Conservation (phyloP, 2,113 vertebrate genomes). For the Prunella fulvescens region DNA sequence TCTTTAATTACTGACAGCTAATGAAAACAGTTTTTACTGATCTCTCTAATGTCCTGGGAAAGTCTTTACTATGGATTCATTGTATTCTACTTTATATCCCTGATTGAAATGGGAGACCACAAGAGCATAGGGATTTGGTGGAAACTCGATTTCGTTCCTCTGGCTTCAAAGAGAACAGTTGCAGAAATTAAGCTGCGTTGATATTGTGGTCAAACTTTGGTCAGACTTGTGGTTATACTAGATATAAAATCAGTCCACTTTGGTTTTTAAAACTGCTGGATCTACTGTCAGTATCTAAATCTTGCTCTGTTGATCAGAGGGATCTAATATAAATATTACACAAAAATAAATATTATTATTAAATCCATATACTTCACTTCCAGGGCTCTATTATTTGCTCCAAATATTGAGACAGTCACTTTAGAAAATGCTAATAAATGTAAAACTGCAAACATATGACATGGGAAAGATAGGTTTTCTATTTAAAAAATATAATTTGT, state of each 20-base stretch:
- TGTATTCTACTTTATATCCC: conserved; percentile 50
- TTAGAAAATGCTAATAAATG: conserved; percentile 42
- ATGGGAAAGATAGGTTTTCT: not conserved
- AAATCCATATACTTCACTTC: not conserved
- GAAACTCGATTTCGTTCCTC: conserved; percentile 40
- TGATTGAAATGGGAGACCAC: conserved; percentile 59
- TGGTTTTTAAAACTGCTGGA: not conserved
- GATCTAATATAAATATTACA: not conserved
- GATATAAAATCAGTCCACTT: not conserved
- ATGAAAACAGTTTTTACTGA: conserved; percentile 62
- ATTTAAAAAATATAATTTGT: not conserved
- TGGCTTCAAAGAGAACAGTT: conserved; percentile 34
- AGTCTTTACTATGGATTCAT: conserved; percentile 52
- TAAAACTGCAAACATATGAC: conserved; percentile 18
- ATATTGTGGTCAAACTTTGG: conserved; percentile 42
- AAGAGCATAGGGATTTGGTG: conserved; percentile 50
- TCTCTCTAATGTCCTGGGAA: conserved; percentile 53
- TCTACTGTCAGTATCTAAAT: not conserved
- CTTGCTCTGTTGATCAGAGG: not conserved
- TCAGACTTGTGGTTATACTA: not conserved
- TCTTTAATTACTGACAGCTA: conserved; percentile 72
- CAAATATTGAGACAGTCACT: not conserved
- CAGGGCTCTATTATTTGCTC: conserved; percentile 10
- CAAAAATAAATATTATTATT: not conserved
- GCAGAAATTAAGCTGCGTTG: conserved; percentile 21